Evolutionary conservation across 92 coral and sea anemone genomes (phyloP), one percentile per base, ranked within the genome.

Genomic region (Palythoa grandiflora): DNA sequence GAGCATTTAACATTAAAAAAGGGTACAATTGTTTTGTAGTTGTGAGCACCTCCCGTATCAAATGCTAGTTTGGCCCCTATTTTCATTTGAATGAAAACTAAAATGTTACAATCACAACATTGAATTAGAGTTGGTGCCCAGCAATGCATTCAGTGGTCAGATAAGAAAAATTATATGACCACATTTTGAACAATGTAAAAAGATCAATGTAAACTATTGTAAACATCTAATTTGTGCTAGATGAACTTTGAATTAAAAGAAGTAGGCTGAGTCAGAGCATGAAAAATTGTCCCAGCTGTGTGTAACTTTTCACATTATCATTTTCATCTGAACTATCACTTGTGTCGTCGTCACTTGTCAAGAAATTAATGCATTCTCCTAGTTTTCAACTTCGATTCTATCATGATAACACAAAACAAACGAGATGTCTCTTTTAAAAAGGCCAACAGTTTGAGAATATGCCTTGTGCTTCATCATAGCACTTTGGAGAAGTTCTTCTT

Each of bases 191-290:
- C 65, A 14, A 59, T 59, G 65, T 59, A 14, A 59, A 59, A 59
- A 59, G 65, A 59, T 15, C 65, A 59, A 59, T 59, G 65, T 59
- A 15, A 13, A 0, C 15, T 59, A 59, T 59, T 59, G 65, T 11
- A 59, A 59, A 59, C 65, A 59, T 11, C 65, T 15, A 59, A 59
- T 59, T 59, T 59, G 65, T 59, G 14, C 65, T 59, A 15, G 65
- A 59, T 59, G 65, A 59, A 59, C 65, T 59, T 59, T 59, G 65
- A 59, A 59, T n/a, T n/a, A 59, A 59, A 59, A 44, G 50, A 44
- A 14, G 65, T 59, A 59, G 65, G 65, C 65, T 15, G 65, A 59
- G 65, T 59, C 65, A 59, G 65, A 59, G 65, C 65, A 59, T 59
- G 65, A 59, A 59, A 59, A 59, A 59, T 2, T 59, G 65, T 59